Evolutionary conservation across 2,797 vertebrate species (phyloP), one percentile per base, ranked within the genome.

Genomic region (Chiroxiphia lanceolata): DNA sequence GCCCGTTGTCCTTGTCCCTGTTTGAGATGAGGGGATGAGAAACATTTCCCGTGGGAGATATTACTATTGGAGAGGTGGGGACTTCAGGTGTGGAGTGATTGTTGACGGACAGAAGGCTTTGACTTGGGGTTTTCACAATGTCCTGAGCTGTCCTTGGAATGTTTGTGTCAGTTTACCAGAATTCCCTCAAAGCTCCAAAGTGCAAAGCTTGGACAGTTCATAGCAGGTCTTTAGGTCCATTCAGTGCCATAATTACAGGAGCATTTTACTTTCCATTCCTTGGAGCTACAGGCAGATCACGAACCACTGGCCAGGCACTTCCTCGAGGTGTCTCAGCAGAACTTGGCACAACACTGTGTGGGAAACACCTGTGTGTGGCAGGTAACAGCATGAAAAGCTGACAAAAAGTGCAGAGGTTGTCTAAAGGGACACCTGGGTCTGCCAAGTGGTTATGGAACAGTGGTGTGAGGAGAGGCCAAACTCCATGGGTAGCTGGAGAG

Each of bases 311-410:
- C 44, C 36, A 36, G 33, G 27, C n/a, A 10, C 25, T 70, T 40
- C 36, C 34, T 29, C 26, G 48, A 76, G 38, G 29, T 36, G 8
- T 65, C 23, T 54, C 59, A 16, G 26, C 29, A 54, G 54, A 45
- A 6, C 12, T 3, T 5, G 21, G 47, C 38, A 48, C 0, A 0
- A 21, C 16, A 10, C 9, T 15, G 12, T 44, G 33, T 67, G 12
- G 36, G 47, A 44, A 48, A 38, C 44, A 36, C 6, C 44, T 11
- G 4, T 18, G n/a, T 6, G 19, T 23, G 34, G 54, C 11, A 21
- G 20, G 31, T 38, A 4, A 13, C 11, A 11, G 40, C 40, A 36
- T 8, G 19, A 42, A 29, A 44, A 36, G n/a, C 47, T 78, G 42
- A 8, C n/a, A 61, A 10, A 48, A 40, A 33, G 11, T 74, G 60